A percentile compares a stretch with the other conserved stretches of the same genome.
phyloP scores from a whole-genome alignment of 2,113 vertebrate genomes.

The Anolis sagrei region DNA sequence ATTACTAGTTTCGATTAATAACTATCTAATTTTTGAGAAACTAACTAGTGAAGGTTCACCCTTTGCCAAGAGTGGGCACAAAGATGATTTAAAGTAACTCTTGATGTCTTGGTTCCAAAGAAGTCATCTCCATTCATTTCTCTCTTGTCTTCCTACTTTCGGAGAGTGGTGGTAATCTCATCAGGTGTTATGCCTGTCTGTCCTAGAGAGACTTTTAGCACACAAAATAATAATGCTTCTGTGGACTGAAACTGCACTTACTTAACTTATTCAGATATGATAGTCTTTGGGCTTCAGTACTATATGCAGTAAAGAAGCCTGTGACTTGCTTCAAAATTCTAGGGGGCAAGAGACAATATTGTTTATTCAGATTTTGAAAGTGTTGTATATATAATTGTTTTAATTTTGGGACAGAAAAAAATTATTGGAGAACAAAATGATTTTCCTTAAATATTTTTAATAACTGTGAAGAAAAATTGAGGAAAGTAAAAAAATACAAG shows the following conservation, averaged over 20 bases:
- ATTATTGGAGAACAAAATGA: not conserved
- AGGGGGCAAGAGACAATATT: not conserved
- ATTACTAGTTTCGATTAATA: not conserved
- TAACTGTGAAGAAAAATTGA: not conserved
- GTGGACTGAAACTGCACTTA: not conserved
- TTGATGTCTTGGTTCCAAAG: not conserved
- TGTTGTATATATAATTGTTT: not conserved
- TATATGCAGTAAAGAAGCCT: not conserved
- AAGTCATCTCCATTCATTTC: not conserved
- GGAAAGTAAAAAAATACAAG: not conserved
- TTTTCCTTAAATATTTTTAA: not conserved
- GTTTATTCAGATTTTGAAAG: not conserved
- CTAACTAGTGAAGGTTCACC: not conserved
- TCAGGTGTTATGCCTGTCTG: not conserved
- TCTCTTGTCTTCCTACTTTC: not conserved
- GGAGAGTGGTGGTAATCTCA: not conserved
- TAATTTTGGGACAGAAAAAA: not conserved
- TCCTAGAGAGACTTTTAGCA: not conserved
- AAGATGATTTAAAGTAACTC: not conserved
- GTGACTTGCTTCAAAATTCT: not conserved
- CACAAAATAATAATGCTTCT: not conserved
- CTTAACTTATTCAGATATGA: not conserved
- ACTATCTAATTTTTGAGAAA: not conserved
- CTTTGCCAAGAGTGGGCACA: not conserved
- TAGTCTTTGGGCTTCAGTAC: not conserved